Evolutionary conservation across 2,797 vertebrate genomes (phyloP), one percentile per base, ranked within the genome.

Genomic region (Acropternis orthonyx): DNA sequence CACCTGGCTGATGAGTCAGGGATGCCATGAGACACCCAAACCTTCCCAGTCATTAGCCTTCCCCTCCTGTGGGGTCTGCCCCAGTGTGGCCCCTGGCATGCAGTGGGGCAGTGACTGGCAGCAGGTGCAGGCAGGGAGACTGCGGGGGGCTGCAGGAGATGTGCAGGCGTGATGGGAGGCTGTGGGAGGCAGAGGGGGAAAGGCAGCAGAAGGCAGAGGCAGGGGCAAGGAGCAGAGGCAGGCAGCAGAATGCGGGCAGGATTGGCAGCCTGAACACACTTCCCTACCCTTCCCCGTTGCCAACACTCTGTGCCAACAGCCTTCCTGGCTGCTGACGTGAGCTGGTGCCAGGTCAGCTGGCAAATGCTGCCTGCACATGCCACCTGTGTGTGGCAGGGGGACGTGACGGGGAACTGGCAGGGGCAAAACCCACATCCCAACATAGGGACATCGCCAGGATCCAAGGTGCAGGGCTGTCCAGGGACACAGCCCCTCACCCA

Each of bases 391-490:
- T 4, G 0, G 52, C 74, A 17, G 34, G 5, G 36, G 39, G n/a
- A 65, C 0, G 0, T 10, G 48, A 5, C 3, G 1, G 32, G 52
- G n/a, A 26, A 66, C 10, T 12, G 36, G 17, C 11, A 61, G 32
- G 24, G 61, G 32, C 30, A 24, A 48, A 78, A 48, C 34, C 21
- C 39, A 12, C 39, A 17, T 63, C 19, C 20, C 8, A 14, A 16
- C 1, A 0, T 0, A 3, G 8, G 13, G 20, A 39, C 14, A 24
- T 77, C 2, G 10, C 1, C 0, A 4, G 34, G 37, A 61, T 16
- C 28, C 58, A 8, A 7, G 0, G 7, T 0, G 2, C 1, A 2
- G 71, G n/a, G 9, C 65, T 84, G 34, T 14, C 23, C 27, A 27
- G 73, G n/a, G 48, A 30, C 4, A 8, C 32, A 32, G 69, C 10